These are phyloP conservation scores for Sphenodon punctatus DNA, from an alignment of 2,797 vertebrate species.

Conservation along the genomic window DNA sequence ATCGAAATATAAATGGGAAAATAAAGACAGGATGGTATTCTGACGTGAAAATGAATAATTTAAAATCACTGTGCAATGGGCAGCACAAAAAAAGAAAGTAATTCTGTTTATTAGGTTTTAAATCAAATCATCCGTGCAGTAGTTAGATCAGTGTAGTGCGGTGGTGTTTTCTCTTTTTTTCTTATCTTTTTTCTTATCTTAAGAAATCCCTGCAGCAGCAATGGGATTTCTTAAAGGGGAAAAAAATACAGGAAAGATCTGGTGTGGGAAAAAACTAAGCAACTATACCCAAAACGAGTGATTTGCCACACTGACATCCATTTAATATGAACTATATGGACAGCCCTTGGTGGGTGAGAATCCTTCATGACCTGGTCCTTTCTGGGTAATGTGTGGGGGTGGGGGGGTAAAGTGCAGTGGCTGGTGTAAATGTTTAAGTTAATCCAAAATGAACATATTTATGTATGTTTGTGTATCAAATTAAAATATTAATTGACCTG, in stretches of 20 bases:
- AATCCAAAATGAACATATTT: no score
- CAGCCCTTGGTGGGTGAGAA: no score
- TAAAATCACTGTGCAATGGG: neutral
- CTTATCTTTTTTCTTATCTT: neutral
- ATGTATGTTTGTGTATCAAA: no score
- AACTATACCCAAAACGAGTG: neutral
- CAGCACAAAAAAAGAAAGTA: neutral
- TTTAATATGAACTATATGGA: no score
- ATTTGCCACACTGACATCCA: no score
- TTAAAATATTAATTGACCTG: no score
- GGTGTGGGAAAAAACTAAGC: neutral
- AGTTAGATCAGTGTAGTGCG: neutral
- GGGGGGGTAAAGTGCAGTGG: no score
- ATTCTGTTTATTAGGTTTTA: neutral
- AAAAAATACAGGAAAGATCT: accelerated
- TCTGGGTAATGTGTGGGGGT: no score
- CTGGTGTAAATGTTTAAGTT: no score
- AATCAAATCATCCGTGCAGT: neutral
- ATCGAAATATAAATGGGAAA: neutral
- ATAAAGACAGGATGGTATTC: neutral
- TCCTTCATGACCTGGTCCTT: no score
- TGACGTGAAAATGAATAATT: conserved; percentile 13
- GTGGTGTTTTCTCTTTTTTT: no score
- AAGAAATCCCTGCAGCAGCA: neutral
- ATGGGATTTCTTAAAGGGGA: neutral